Conservation (phyloP, 2,797 vertebrate genomes). For the Kryptolebias ocellatus region DNA sequence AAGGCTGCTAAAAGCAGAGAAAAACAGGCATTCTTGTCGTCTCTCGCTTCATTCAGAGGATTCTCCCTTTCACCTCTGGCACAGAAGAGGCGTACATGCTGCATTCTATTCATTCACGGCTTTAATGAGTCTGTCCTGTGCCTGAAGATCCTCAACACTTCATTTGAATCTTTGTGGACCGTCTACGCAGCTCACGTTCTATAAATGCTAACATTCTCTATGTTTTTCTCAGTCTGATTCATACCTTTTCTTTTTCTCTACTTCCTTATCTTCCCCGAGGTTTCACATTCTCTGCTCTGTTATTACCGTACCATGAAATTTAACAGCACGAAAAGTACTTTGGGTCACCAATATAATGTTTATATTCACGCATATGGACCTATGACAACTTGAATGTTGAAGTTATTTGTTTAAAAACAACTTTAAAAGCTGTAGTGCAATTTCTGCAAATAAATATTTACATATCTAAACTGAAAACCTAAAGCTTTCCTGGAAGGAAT, state of each 20-base stretch:
- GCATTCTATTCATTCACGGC: constrained; percentile 3
- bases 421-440: not conserved
- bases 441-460: constrained; percentile 16
- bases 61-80: constrained; percentile 13
- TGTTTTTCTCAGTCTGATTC: not conserved
- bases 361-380: constrained; percentile 30
- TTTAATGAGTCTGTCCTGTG: not conserved
- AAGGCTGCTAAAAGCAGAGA: constrained; percentile 12
- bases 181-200: not conserved
- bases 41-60: constrained; percentile 10
- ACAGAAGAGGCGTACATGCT: constrained; percentile 15
- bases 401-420: constrained; percentile 17
- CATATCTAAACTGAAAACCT: not conserved
- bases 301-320: too few relatives aligned
- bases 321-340: too few relatives aligned
- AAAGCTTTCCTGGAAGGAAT: too few relatives aligned
- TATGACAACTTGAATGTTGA: constrained; percentile 25
- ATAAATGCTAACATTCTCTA: constrained; percentile 2
- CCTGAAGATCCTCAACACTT: constrained; percentile 7
- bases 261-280: not conserved
- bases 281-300: too few relatives aligned
- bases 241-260: too few relatives aligned
- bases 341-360: constrained; percentile 3
- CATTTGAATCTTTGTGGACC: constrained; percentile 6
- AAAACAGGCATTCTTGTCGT: constrained; percentile 24